Evolutionary conservation across 2,113 vertebrate genomes (phyloP), one percentile per base, ranked within the genome.

Genomic region (Rhinolophus sinicus): DNA sequence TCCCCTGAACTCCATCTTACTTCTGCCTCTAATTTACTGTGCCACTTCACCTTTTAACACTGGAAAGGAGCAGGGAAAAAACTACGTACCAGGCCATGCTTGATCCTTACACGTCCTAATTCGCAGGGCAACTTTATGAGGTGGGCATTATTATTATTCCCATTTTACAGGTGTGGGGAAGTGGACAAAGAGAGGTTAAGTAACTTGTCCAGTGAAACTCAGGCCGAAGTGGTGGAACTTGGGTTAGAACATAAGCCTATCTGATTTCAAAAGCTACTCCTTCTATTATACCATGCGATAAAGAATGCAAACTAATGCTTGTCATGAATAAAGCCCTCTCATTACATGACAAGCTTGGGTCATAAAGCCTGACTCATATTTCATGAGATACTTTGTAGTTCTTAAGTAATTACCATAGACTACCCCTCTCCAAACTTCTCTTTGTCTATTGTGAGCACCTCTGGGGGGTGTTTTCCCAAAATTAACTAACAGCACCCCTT

Each of bases 251-350:
- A 22, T 30, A 52, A 21, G 33, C 38, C 91, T 69, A 52, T 52
- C 81, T 60, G 67, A 67, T 62, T 93, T 58, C 56, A 84, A 93
- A 69, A 91, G 30, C 56, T 88, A 26, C 33, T 76, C 30, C 65
- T 90, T 38, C n/a, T 90, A 3, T 76, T 35, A 35, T 56, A 62
- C 22, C 47, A 38, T 12, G 78, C 30, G 81, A 83, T 62, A 72
- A 90, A 96, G 12, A 83, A 67, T 76, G 52, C 9, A 69, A 72
- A 84, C 30, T 22, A 47, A 30, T 47, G 30, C 83, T 84, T 72
- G n/a, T 44, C 22, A 3, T 33, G 50, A 75, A 86, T 86, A 76
- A 93, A 86, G 67, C 30, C 54, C 26, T 77, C 24, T 82, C 22
- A 54, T 88, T 80, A 47, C 11, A 44, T 38, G 90, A 40, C 69